Percentiles rank a stretch among this genome's conserved stretches.
These are phyloP conservation scores for Oenanthe melanoleuca DNA, from an alignment of 2,113 vertebrate genomes.

Conservation along the genomic window DNA sequence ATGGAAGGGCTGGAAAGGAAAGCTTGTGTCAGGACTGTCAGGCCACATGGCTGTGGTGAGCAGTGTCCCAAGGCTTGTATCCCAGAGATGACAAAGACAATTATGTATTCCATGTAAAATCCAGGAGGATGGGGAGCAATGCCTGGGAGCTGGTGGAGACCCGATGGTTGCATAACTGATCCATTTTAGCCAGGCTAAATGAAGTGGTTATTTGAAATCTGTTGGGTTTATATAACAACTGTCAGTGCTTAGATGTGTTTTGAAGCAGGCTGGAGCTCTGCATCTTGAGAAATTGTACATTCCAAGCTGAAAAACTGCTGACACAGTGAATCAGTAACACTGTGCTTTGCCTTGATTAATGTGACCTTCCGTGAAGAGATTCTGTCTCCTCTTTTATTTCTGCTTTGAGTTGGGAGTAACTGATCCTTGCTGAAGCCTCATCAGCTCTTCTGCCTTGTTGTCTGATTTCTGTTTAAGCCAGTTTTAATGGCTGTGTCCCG, in stretches of 20 bases:
- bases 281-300: background rate
- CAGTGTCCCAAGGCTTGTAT: background rate
- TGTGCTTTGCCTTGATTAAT: background rate
- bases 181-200: background rate
- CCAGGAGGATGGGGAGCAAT: background rate
- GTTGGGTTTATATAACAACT: background rate
- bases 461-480: background rate
- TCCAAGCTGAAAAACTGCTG: background rate
- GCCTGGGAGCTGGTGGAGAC: background rate
- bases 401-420: background rate
- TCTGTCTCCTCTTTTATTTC: background rate
- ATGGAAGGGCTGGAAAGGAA: background rate
- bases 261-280: background rate
- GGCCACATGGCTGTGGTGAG: background rate
- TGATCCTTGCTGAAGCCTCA: accelerated
- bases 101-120: background rate
- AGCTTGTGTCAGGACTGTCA: background rate
- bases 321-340: background rate
- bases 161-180: background rate
- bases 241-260: background rate
- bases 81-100: background rate
- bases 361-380: background rate
- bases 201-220: background rate
- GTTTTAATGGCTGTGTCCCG: accelerated
- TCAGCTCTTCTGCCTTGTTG: background rate